These are phyloP conservation scores for Erythrocercus mccallii DNA, from an alignment of 2,113 vertebrate species.

Conservation along the genomic window DNA sequence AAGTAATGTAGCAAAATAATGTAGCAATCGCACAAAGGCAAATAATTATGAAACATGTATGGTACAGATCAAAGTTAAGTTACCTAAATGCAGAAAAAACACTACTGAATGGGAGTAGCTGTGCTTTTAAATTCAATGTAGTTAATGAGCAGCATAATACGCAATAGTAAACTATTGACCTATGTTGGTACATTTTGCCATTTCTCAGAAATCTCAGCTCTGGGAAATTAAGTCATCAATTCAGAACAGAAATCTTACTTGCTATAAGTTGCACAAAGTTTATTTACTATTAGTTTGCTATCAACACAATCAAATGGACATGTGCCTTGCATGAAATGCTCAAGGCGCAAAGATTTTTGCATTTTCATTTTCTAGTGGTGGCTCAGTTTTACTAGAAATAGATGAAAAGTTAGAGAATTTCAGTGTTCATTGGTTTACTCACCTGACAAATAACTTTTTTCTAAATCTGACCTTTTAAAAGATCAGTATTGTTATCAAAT, in stretches of 20 bases:
- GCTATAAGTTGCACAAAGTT: neutral
- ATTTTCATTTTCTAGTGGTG: neutral
- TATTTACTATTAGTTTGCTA: neutral
- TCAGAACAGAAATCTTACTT: neutral
- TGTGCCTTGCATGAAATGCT: neutral
- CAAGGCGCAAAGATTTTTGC: neutral
- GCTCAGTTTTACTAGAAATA: neutral
- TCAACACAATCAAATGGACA: neutral
- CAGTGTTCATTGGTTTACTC: neutral
- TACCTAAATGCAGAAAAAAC: neutral
- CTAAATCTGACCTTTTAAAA: neutral
- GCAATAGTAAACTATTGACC: neutral
- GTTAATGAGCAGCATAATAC: neutral
- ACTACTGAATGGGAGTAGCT: neutral
- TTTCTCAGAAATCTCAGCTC: conserved; percentile 18
- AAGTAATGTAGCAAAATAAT: neutral
- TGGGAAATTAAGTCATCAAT: neutral
- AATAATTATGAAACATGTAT: conserved; percentile 28
- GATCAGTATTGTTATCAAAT: neutral
- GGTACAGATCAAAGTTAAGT: neutral
- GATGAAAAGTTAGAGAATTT: neutral
- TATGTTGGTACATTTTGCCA: neutral
- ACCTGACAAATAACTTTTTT: neutral
- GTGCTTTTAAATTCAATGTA: neutral
- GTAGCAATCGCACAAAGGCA: neutral